phyloP scores from a whole-genome alignment of 2,113 vertebrate genomes.

The Scopus umbretta region DNA sequence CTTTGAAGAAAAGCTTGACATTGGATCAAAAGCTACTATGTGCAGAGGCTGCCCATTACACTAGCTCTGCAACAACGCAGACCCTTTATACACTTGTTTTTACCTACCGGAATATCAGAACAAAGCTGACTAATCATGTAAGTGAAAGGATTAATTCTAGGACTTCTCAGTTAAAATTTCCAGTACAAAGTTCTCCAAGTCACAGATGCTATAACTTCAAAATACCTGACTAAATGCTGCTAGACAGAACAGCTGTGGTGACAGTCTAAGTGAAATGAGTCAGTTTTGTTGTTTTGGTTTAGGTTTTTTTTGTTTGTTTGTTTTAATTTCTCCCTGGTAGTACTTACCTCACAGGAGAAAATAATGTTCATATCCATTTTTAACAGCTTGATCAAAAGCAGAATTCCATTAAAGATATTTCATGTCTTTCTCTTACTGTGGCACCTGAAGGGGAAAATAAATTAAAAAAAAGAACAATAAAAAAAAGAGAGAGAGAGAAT shows the following conservation, averaged over 20 bases:
- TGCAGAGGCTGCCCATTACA: not conserved
- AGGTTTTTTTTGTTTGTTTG: too few species aligned
- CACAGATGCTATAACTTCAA: not conserved
- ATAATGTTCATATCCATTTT: constrained; percentile 47
- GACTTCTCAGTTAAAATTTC: not conserved
- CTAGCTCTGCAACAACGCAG: not conserved
- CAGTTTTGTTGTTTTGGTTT: too few species aligned
- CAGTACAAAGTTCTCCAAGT: not conserved
- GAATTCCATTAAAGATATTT: not conserved
- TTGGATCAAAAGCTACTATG: not conserved
- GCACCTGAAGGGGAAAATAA: not conserved
- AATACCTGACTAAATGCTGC: not conserved
- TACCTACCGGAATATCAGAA: not conserved
- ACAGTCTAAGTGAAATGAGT: not conserved
- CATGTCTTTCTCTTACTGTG: not conserved
- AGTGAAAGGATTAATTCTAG: not conserved
- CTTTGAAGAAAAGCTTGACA: not conserved
- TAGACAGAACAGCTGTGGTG: not conserved
- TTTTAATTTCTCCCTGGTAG: not conserved
- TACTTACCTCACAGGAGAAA: constrained; percentile 47
- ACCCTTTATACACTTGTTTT: not conserved
- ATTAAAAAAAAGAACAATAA: too few species aligned
- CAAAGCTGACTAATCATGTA: not conserved
- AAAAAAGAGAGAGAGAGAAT: not conserved
- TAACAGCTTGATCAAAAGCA: constrained; percentile 6